Conservation (phyloP, 2,888 invertebrate species). For the Tipula unca region DNA sequence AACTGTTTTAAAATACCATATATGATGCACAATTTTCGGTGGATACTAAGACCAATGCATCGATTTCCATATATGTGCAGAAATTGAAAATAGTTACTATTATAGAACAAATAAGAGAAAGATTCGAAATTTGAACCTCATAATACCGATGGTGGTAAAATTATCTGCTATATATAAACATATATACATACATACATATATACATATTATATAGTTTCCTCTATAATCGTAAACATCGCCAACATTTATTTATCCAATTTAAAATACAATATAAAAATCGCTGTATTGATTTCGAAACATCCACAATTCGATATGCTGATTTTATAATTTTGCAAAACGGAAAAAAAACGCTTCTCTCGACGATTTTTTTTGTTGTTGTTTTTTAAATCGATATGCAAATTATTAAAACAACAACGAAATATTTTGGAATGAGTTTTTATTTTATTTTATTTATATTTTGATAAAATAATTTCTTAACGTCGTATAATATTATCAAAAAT, state of each 20-base stretch:
- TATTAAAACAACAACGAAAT: neutral
- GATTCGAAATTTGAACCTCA: neutral
- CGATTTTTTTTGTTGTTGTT: neutral
- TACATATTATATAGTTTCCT: neutral
- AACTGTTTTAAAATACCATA: neutral
- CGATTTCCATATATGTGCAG: neutral
- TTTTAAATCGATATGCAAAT: neutral
- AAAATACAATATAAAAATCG: neutral
- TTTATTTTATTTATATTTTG: neutral
- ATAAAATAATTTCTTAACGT: neutral
- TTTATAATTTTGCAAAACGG: neutral
- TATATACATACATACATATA: neutral
- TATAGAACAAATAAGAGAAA: neutral
- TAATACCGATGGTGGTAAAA: neutral
- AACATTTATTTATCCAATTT: constrained; percentile 14
- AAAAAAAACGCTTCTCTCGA: constrained; percentile 1
- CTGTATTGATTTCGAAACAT: neutral
- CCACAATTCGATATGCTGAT: neutral
- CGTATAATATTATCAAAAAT: neutral
- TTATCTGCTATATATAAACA: neutral
- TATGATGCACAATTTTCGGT: neutral
- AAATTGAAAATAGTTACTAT: neutral
- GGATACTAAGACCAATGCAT: neutral
- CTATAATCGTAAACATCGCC: constrained; percentile 3
- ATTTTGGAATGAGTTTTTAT: neutral